Evolutionary conservation across 2,888 invertebrate species (phyloP), one percentile per base, ranked within the genome.

Genomic region (Hetaerina titia): DNA sequence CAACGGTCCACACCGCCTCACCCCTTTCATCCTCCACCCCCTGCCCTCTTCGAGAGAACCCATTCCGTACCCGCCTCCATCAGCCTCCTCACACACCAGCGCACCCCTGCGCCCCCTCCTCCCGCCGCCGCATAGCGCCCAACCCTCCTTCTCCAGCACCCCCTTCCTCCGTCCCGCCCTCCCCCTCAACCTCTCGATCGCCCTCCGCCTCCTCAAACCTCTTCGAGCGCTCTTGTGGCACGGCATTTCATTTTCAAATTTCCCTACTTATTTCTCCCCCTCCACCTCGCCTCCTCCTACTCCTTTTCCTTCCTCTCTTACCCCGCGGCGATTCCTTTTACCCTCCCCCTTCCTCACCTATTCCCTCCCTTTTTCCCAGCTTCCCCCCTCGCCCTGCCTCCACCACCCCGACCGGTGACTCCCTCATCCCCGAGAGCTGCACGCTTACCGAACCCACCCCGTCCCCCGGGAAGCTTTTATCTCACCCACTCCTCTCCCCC

Each of bases 231-330:
- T 81, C 81, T 81, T 92, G 92, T 92, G 92, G 92, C 90, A 90
- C 64, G 90, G 90, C 92, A 92, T 92, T 92, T 92, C 92, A 92
- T 92, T 92, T 92, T 92, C 92, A 92, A 74, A 92, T 92, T 92
- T 92, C 92, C 92, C 92, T 92, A 92, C 92, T 92, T 92, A 92
- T 92, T 92, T 89, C 81, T 92, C 92, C 92, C 81, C 92, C 92
- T 92, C 74, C 89, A 58, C 64, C 8, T 60, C 64, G 7, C 7
- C 69, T n/a, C 92, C n/a, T 56, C n/a, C 22, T 22, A 69, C n/a
- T 17, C 64, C 22, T 45, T 45, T 69, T 22, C 31, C 64, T 56
- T 45, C 64, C 92, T 45, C 31, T 45, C 45, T 45, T 45, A 45
- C 45, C 56, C 90, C 19, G 5, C 22, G 45, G 45, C 45, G 45